A percentile compares a stretch with the other conserved stretches of the same genome.
Evolutionary conservation across 2,888 invertebrate genomes (phyloP).

Genomic region (Lasiommata megera): DNA sequence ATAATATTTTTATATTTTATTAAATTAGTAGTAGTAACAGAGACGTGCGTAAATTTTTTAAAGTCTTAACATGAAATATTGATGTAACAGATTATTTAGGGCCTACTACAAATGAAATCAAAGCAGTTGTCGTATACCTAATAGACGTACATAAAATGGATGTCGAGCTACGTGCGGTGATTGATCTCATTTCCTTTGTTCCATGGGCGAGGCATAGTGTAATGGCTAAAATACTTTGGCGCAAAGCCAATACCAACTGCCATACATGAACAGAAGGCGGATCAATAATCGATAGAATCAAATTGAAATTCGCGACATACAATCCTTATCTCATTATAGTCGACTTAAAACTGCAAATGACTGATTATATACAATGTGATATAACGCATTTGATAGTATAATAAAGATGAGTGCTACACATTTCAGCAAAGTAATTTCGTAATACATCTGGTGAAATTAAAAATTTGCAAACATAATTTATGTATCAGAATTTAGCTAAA

Average conservation of each 20-base stretch:
- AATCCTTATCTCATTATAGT: neutral
- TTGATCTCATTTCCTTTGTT: conserved; percentile 65
- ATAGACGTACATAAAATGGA: conserved; percentile 24
- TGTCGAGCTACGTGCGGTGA: conserved; percentile 37
- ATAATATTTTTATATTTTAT: too few relatives aligned
- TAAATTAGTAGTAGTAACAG: neutral
- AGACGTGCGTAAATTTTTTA: neutral
- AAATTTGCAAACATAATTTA: too few relatives aligned
- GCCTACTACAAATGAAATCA: conserved; percentile 4
- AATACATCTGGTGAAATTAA: too few relatives aligned
- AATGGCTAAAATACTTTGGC: conserved; percentile 68
- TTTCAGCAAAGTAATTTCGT: too few relatives aligned
- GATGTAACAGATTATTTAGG: neutral
- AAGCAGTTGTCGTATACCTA: conserved; percentile 19
- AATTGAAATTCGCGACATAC: conserved; percentile 9
- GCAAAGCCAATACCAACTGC: conserved; percentile 53
- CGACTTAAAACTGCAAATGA: neutral
- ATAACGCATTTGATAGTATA: too few relatives aligned
- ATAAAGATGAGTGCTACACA: too few relatives aligned
- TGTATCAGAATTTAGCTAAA: too few relatives aligned
- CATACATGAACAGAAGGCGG: conserved; percentile 51
- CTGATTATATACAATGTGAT: too few relatives aligned
- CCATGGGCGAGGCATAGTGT: conserved; percentile 50
- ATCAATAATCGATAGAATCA: conserved; percentile 18
- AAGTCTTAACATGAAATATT: neutral